Conservation (phyloP, 2,797 vertebrate species). For the Darevskia mixta region DNA sequence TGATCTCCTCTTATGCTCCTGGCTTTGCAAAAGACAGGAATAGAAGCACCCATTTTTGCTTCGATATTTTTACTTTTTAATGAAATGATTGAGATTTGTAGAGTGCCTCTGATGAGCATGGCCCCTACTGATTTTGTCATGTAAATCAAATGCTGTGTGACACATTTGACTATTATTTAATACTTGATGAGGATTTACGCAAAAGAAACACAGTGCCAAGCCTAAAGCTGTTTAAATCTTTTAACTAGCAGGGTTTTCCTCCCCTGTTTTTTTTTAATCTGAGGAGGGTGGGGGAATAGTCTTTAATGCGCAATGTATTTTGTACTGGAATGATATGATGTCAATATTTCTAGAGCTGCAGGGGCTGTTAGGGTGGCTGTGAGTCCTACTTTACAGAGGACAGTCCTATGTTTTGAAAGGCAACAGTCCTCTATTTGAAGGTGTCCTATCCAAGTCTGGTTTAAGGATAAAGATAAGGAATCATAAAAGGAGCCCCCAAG, state of each 20-base stretch:
- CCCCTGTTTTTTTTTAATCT: conserved; percentile 49
- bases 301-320: conserved; percentile 54
- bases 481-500: no score
- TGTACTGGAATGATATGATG: conserved; percentile 52
- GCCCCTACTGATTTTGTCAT: conserved; percentile 72
- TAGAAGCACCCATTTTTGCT: conserved; percentile 64
- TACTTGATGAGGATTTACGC: conserved; percentile 76
- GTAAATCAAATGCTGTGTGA: conserved; percentile 73
- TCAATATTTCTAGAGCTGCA: conserved; percentile 46
- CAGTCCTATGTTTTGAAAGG: no score
- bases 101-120: conserved; percentile 71
- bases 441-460: no score
- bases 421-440: no score
- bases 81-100: conserved; percentile 62
- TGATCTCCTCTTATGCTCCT: conserved; percentile 37
- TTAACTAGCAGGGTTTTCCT: conserved; percentile 58
- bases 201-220: conserved; percentile 75
- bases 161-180: conserved; percentile 71
- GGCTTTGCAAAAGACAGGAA: conserved; percentile 43
- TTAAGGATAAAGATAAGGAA: no score
- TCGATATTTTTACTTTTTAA: conserved; percentile 68
- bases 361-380: neutral
- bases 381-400: no score
- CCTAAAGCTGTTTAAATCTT: conserved; percentile 74
- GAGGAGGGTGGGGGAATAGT: conserved; percentile 45